phyloP scores from a whole-genome alignment of 2,113 vertebrate genomes.

The Spea bombifrons region DNA sequence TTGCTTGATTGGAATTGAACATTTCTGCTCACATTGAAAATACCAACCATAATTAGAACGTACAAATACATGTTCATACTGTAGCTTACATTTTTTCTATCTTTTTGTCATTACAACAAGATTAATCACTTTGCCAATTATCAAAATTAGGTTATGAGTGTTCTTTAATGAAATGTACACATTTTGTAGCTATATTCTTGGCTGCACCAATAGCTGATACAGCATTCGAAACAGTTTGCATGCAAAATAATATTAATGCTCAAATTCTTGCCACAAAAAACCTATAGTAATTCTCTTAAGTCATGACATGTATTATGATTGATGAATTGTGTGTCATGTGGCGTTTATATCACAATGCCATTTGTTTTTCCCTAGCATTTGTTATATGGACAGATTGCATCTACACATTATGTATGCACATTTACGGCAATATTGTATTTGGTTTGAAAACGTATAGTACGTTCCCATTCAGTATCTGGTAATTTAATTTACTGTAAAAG shows the following conservation, averaged over 20 bases:
- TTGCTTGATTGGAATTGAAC: slow-evolving; percentile 28
- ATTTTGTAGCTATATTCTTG: slow-evolving; percentile 7
- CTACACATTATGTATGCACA: slow-evolving; percentile 23
- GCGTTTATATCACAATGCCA: slow-evolving; percentile 29
- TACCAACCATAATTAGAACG: slow-evolving; percentile 30
- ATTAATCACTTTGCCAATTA: slow-evolving; percentile 43
- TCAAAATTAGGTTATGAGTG: slow-evolving; percentile 42
- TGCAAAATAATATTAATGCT: slow-evolving; percentile 46
- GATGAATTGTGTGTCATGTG: slow-evolving; percentile 41
- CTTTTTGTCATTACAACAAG: slow-evolving; percentile 41
- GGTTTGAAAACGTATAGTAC: slow-evolving; percentile 4
- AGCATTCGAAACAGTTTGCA: slow-evolving; percentile 20
- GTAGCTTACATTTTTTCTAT: slow-evolving; percentile 20
- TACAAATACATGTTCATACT: slow-evolving; percentile 25
- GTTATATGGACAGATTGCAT: slow-evolving; percentile 11
- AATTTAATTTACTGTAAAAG: neutral
- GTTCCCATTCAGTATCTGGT: slow-evolving; percentile 6
- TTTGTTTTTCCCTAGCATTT: slow-evolving; percentile 18
- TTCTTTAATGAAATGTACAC: slow-evolving; percentile 17
- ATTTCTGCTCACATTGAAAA: slow-evolving; percentile 11
- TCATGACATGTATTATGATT: slow-evolving; percentile 25
- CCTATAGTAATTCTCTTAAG: slow-evolving; percentile 44
- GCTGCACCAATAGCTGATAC: neutral
- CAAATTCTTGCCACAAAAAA: slow-evolving; percentile 38
- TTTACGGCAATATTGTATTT: slow-evolving; percentile 8